Conservation (phyloP, 2,797 vertebrate genomes). For the Odontamblyopus rebecca region DNA sequence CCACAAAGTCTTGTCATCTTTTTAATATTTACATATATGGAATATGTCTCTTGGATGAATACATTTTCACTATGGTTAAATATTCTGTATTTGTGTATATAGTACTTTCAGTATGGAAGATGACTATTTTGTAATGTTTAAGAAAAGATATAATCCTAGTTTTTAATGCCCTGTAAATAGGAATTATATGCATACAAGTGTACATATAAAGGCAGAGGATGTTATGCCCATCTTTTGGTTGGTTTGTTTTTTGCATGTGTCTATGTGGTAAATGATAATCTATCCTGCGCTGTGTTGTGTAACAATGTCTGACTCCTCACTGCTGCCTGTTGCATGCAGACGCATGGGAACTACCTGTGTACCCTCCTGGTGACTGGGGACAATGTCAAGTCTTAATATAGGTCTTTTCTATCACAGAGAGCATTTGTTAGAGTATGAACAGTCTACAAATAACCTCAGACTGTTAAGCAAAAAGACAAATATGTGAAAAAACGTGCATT, state of each 20-base stretch:
- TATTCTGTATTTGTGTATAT: slow-evolving; percentile 88
- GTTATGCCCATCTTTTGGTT: slow-evolving; percentile 76
- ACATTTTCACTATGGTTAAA: slow-evolving; percentile 80
- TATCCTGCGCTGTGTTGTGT: slow-evolving; percentile 83
- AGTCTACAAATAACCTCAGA: slow-evolving; percentile 73
- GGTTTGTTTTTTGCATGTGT: slow-evolving; percentile 94
- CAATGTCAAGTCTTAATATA: slow-evolving; percentile 84
- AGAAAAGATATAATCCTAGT: slow-evolving; percentile 88
- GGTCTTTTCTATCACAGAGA: slow-evolving; percentile 72
- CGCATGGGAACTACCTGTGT: slow-evolving; percentile 85
- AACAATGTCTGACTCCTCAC: slow-evolving; percentile 81
- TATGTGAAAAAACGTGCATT: slow-evolving; percentile 78
- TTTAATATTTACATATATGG: slow-evolving; percentile 70
- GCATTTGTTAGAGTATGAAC: slow-evolving; percentile 74
- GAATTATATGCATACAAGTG: slow-evolving; percentile 90
- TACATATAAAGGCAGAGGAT: slow-evolving; percentile 94
- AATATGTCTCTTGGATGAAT: slow-evolving; percentile 72
- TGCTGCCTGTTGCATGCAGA: slow-evolving; percentile 86
- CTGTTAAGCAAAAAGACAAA: slow-evolving; percentile 74
- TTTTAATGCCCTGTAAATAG: slow-evolving; percentile 97
- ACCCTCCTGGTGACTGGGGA: slow-evolving; percentile 79
- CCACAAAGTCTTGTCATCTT: slow-evolving; percentile 75
- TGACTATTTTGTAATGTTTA: slow-evolving; percentile 99
- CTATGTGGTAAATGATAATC: slow-evolving; percentile 93
- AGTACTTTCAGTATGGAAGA: slow-evolving; percentile 98